phyloP scores from a whole-genome alignment of 2,888 invertebrate species.

The Metallyticus violacea region DNA sequence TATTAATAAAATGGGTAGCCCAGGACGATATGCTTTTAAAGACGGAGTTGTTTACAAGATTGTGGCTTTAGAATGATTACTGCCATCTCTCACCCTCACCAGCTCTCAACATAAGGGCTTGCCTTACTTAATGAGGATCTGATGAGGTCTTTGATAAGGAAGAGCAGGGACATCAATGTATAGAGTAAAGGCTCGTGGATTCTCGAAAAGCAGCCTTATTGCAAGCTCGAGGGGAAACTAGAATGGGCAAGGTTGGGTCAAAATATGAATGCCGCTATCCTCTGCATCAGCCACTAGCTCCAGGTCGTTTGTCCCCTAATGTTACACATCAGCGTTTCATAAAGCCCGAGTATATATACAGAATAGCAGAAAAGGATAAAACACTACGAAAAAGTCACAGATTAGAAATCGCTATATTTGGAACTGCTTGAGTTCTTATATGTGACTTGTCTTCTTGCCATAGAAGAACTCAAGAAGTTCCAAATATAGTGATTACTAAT shows the following conservation, averaged over 20 bases:
- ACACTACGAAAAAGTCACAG: no score
- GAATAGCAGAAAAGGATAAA: no score
- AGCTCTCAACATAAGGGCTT: background rate
- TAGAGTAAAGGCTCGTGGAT: background rate
- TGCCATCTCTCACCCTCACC: background rate
- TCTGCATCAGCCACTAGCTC: background rate
- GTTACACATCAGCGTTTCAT: background rate
- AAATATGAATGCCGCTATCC: background rate
- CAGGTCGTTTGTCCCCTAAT: background rate
- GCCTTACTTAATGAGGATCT: background rate
- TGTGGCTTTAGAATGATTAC: background rate
- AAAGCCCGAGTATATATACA: no score
- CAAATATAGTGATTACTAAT: no score
- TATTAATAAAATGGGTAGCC: background rate
- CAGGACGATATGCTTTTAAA: background rate
- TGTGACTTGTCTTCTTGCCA: no score
- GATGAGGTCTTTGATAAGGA: background rate
- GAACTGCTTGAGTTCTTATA: no score
- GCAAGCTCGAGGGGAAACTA: background rate
- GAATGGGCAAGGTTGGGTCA: background rate
- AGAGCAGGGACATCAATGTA: background rate
- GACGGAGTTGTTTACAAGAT: background rate
- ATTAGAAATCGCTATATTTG: no score
- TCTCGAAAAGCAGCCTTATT: background rate
- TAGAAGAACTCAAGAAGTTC: no score